Evolutionary conservation across 2,888 invertebrate genomes (phyloP).

Genomic region (Cheilosia impressa): DNA sequence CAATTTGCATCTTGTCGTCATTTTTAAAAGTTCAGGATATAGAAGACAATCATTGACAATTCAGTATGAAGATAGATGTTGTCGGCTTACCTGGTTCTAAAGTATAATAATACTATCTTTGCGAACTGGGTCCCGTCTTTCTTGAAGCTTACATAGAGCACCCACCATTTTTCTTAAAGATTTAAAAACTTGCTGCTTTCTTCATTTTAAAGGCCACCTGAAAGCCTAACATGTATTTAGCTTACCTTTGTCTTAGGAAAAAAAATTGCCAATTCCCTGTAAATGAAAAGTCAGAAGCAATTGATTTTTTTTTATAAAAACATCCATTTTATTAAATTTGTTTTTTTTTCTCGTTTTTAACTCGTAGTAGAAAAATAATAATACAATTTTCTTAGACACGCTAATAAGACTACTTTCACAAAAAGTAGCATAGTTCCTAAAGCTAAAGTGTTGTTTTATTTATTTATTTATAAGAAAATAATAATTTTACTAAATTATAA

Average conservation of each 20-base stretch:
- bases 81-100: too few relatives aligned
- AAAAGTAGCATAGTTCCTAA: constrained; percentile 72
- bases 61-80: too few relatives aligned
- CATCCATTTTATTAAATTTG: constrained; percentile 64
- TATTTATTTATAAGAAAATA: constrained; percentile 53
- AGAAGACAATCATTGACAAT: too few relatives aligned
- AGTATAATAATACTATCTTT: too few relatives aligned
- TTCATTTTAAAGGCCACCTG: too few relatives aligned
- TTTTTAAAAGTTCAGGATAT: too few relatives aligned
- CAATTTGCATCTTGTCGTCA: too few relatives aligned
- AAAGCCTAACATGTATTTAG: neutral
- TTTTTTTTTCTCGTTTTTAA: constrained; percentile 41
- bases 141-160: too few relatives aligned
- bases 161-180: too few relatives aligned
- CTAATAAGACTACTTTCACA: constrained; percentile 76
- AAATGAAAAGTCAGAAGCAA: neutral
- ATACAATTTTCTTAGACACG: constrained; percentile 63
- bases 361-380: constrained; percentile 62
- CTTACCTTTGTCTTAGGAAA: neutral
- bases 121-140: too few relatives aligned
- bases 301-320: constrained; percentile 60
- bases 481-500: constrained; percentile 73
- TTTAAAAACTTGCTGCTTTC: too few relatives aligned
- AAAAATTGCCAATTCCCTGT: neutral
- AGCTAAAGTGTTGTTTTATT: constrained; percentile 64